Conservation (phyloP, 2,888 invertebrate genomes). For the Drosophila quinaria region DNA sequence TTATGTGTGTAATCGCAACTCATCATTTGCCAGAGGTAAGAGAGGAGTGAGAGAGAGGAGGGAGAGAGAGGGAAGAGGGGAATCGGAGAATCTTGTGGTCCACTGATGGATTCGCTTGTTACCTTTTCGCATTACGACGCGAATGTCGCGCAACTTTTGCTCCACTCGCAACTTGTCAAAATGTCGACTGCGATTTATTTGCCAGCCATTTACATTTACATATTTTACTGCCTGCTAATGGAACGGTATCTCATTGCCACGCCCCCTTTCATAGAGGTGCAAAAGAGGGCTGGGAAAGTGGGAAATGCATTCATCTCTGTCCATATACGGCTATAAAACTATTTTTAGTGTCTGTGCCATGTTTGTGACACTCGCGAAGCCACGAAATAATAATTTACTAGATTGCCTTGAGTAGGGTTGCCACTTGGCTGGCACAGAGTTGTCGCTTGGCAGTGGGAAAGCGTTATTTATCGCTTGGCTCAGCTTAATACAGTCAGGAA, state of each 20-base stretch:
- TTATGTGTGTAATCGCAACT: slow-evolving; percentile 81
- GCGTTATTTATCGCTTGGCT: slow-evolving; percentile 40
- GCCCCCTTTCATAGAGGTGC: neutral
- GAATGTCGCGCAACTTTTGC: slow-evolving; percentile 48
- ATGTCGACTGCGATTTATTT: slow-evolving; percentile 76
- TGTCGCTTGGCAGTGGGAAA: neutral
- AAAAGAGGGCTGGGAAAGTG: neutral
- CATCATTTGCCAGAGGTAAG: slow-evolving; percentile 59
- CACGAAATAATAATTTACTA: slow-evolving; percentile 46
- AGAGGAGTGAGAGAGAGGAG: neutral
- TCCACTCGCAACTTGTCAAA: slow-evolving; percentile 52
- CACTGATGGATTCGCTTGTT: slow-evolving; percentile 77
- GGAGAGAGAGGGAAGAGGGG: neutral
- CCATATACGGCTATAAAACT: slow-evolving; percentile 25
- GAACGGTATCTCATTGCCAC: slow-evolving; percentile 30
- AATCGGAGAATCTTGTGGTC: slow-evolving; percentile 15
- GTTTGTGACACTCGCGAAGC: slow-evolving; percentile 35
- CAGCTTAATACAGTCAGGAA: neutral
- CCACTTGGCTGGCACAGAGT: neutral
- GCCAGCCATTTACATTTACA: slow-evolving; percentile 64
- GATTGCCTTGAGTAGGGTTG: slow-evolving; percentile 55
- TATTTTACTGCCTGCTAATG: slow-evolving; percentile 78
- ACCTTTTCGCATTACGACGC: slow-evolving; percentile 72
- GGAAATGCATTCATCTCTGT: slow-evolving; percentile 4
- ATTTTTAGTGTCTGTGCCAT: slow-evolving; percentile 31